Evolutionary conservation across 2,888 invertebrate species (phyloP), one percentile per base, ranked within the genome.

Genomic region (Melipona beecheii): DNA sequence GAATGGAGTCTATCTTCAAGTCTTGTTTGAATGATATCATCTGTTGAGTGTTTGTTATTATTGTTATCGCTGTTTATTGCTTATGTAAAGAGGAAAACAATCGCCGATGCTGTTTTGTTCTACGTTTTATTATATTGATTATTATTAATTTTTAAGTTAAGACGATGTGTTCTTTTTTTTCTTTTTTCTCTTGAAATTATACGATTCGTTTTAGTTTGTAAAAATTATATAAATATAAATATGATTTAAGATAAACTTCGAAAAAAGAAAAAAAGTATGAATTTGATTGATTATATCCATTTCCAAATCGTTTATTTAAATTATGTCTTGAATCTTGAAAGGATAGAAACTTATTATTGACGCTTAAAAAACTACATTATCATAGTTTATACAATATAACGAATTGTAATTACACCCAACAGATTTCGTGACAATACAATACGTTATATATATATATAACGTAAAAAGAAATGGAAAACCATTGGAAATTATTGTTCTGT

Each of bases 311-410:
- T 91, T 91, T 91, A 91, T 91, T 90, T 89, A 86, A 88, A 89
- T 91, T 86, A 86, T 77, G 71, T 78, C 68, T 64, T 82, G 69
- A 84, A 84, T 91, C 86, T 89, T 89, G 86, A 90, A 92, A 88
- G 90, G 88, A 91, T 93, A 93, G 86, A 92, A 92, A 93, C 83
- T 90, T 90, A 58, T 72, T 64, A 89, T 86, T 83, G 87, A 89
- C 86, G 85, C 87, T 91, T 91, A 86, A 89, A 75, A 60, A 90
- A 85, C 90, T 91, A 84, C 81, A 86, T 87, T 91, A 69, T 86
- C 82, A 78, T 90, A 87, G 83, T 83, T 87, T 84, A 88, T 79
- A 78, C n/a, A 76, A 70, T 89, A 87, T 89, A 87, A 83, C 74
- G 84, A 78, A 87, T 88, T 89, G 84, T 87, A 88, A 75, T 89